phyloP scores from a whole-genome alignment of 2,888 invertebrate genomes.

The Antheraea yamamai region DNA sequence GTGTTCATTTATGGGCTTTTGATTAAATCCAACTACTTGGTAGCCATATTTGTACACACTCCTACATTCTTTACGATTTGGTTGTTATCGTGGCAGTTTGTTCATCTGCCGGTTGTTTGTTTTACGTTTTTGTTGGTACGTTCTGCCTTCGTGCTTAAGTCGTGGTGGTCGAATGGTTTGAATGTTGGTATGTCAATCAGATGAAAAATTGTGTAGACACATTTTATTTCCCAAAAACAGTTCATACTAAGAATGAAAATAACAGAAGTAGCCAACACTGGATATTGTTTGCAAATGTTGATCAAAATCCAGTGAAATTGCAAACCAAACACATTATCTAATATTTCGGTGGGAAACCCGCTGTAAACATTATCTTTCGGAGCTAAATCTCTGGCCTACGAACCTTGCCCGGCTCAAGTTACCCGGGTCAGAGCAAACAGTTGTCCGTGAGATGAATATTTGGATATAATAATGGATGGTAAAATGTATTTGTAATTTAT shows the following conservation, averaged over 20 bases:
- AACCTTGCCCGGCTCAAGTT: slow-evolving; percentile 40
- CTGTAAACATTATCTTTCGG: slow-evolving; percentile 55
- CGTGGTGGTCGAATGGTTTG: no score
- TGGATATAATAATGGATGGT: neutral
- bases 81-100: no score
- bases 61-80: no score
- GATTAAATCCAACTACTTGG: neutral
- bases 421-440: slow-evolving; percentile 46
- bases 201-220: neutral
- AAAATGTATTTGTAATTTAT: neutral
- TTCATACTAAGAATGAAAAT: neutral
- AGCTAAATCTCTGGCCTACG: slow-evolving; percentile 59
- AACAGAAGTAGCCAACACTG: slow-evolving; percentile 3
- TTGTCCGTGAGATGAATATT: slow-evolving; percentile 50
- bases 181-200: no score
- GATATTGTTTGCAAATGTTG: slow-evolving; percentile 28
- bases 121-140: no score
- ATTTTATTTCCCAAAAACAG: neutral
- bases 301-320: slow-evolving; percentile 44
- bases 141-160: no score
- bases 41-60: no score
- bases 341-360: slow-evolving; percentile 49
- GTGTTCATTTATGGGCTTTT: neutral
- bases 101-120: no score
- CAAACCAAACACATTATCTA: slow-evolving; percentile 64